phyloP scores from a whole-genome alignment of 2,888 invertebrate genomes.

The Phymatocera aterrima region DNA sequence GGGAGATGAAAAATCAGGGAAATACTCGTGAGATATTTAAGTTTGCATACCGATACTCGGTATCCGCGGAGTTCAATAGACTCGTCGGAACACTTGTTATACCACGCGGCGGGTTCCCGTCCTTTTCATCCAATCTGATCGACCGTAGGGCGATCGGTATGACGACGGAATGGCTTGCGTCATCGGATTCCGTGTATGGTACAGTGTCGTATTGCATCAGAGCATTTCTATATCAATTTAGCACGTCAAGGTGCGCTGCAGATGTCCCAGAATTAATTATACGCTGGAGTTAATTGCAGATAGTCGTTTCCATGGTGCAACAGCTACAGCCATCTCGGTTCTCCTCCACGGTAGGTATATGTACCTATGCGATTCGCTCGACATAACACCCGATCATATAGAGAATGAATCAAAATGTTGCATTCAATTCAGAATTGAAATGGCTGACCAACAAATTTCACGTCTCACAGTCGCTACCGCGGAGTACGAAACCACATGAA shows the following conservation, averaged over 20 bases:
- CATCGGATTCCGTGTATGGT: neutral
- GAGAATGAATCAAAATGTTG: neutral
- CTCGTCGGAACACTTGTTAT: neutral
- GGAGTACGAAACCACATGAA: neutral
- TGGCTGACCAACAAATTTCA: neutral
- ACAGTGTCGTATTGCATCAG: neutral
- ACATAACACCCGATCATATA: neutral
- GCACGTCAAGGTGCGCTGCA: slow-evolving; percentile 12
- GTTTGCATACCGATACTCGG: neutral
- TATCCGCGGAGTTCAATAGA: neutral
- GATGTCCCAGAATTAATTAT: slow-evolving; percentile 18
- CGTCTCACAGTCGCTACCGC: neutral
- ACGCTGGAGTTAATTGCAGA: slow-evolving; percentile 9
- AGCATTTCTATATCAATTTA: slow-evolving; percentile 12
- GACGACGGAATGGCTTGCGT: neutral
- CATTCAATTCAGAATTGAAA: neutral
- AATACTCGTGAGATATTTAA: neutral
- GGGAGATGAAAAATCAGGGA: neutral
- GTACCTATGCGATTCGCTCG: neutral
- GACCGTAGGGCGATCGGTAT: neutral
- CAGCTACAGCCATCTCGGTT: neutral
- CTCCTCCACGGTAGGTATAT: neutral
- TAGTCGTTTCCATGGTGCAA: neutral
- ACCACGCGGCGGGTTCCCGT: neutral
- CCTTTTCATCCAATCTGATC: slow-evolving; percentile 26